phyloP scores from a whole-genome alignment of 2,113 vertebrate species.

The Arizona elegans region DNA sequence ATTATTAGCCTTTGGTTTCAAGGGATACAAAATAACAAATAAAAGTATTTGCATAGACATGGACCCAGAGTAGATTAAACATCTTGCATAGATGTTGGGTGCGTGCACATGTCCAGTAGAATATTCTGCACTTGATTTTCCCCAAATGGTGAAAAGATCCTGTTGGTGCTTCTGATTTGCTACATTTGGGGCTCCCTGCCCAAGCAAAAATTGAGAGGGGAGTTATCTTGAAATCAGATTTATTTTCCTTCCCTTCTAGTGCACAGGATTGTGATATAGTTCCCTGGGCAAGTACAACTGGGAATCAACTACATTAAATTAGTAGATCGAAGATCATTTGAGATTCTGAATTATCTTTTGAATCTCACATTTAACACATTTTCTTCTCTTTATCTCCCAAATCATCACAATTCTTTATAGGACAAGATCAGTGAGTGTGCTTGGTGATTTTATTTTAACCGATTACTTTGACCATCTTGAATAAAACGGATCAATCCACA shows the following conservation, averaged over 20 bases:
- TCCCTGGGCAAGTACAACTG: background rate
- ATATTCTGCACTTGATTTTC: background rate
- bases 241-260: background rate
- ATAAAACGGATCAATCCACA: background rate
- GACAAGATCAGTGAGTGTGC: background rate
- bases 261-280: background rate
- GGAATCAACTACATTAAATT: background rate
- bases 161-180: background rate
- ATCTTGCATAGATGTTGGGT: background rate
- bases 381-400: background rate
- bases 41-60: background rate
- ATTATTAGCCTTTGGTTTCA: background rate
- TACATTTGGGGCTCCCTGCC: background rate
- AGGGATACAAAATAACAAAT: background rate
- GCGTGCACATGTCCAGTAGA: fast-evolving
- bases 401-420: background rate
- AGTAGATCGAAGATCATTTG: background rate
- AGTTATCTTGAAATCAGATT: background rate
- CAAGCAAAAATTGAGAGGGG: background rate
- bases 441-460: background rate
- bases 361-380: background rate
- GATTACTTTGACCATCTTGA: background rate
- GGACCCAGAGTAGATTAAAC: background rate
- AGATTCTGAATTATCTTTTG: background rate
- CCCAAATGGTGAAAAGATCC: background rate